A percentile compares a stretch with the other conserved stretches of the same genome.
phyloP scores from a whole-genome alignment of 2,888 invertebrate species.

The Limnephilus marmoratus region DNA sequence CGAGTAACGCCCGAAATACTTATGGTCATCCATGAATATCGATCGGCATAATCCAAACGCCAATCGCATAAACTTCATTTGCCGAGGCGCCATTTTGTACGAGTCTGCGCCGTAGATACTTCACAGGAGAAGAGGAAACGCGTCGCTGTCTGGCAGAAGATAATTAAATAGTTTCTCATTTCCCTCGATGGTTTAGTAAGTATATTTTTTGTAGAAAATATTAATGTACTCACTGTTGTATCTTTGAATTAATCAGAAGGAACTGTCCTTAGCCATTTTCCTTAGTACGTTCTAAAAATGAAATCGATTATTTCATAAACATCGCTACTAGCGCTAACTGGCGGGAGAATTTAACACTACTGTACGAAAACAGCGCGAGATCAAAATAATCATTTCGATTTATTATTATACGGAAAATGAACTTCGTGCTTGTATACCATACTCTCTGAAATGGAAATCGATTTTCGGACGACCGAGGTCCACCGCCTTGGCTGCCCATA shows the following conservation, averaged over 20 bases:
- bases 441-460: neutral
- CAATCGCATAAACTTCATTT: conserved; percentile 76
- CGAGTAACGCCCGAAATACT: conserved; percentile 74
- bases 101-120: conserved; percentile 80
- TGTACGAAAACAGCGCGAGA: conserved; percentile 44
- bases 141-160: conserved; percentile 35
- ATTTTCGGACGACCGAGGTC: neutral
- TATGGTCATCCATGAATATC: conserved; percentile 79
- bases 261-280: conserved; percentile 53
- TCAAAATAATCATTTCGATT: conserved; percentile 23
- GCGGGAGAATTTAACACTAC: conserved; percentile 45
- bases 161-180: conserved; percentile 25
- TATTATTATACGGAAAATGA: neutral
- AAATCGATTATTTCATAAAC: conserved; percentile 64
- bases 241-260: conserved; percentile 35
- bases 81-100: conserved; percentile 82
- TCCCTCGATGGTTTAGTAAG: conserved; percentile 49
- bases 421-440: neutral
- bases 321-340: conserved; percentile 49
- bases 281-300: conserved; percentile 61
- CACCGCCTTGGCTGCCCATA: neutral
- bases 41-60: conserved; percentile 79
- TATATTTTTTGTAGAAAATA: conserved; percentile 54
- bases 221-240: conserved; percentile 58
- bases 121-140: conserved; percentile 52